These are phyloP conservation scores for Caenorhabditis angaria DNA, from an alignment of 2,888 invertebrate species.

Conservation along the genomic window DNA sequence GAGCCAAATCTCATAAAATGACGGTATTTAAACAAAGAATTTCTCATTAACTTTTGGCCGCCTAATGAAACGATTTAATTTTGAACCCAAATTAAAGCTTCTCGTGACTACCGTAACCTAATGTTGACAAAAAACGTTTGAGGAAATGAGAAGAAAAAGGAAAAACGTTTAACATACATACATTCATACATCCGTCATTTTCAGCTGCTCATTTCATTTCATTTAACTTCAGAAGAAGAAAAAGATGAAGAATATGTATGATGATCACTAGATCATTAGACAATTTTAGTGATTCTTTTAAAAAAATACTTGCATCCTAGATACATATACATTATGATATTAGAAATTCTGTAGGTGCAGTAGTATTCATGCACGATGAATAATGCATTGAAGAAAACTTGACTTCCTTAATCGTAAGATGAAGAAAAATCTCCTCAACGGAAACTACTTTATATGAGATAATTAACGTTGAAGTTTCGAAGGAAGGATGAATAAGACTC, in stretches of 20 bases:
- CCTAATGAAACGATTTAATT: no score
- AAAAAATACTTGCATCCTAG: background rate
- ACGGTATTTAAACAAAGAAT: no score
- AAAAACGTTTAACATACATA: background rate
- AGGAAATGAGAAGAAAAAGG: background rate
- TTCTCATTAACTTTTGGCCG: no score
- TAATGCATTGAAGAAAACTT: background rate
- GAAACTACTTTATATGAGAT: background rate
- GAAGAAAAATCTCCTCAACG: background rate
- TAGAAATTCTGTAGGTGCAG: background rate
- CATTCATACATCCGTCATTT: background rate
- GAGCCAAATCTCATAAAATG: no score
- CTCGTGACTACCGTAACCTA: background rate
- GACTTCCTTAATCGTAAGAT: constrained; percentile 1
- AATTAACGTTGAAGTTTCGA: no score
- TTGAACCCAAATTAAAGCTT: no score
- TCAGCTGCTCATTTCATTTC: background rate
- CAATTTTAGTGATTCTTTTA: background rate
- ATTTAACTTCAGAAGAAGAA: no score
- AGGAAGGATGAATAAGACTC: no score
- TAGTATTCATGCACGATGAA: no score
- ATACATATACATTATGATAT: background rate
- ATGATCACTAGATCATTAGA: constrained; percentile 1
- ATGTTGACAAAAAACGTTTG: background rate
- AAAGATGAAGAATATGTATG: no score